phyloP scores from a whole-genome alignment of 2,797 vertebrate species.

The Cryptoblepharus egeriae region DNA sequence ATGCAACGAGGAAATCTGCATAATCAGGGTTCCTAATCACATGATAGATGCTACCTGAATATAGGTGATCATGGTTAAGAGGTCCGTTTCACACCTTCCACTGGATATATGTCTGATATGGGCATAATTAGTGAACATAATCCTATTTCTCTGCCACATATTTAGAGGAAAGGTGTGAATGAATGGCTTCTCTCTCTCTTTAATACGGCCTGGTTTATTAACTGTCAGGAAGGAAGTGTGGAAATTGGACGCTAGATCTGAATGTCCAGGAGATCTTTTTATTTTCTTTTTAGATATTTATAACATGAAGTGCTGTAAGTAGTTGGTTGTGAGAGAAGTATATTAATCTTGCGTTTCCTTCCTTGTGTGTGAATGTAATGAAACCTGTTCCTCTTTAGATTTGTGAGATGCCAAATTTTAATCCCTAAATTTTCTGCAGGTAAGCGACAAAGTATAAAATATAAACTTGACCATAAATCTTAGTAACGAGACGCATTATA shows the following conservation, averaged over 20 bases:
- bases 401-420: neutral
- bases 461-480: neutral
- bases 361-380: neutral
- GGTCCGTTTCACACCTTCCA: too few relatives aligned
- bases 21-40: too few relatives aligned
- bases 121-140: too few relatives aligned
- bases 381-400: neutral
- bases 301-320: neutral
- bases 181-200: too few relatives aligned
- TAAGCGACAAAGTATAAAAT: neutral
- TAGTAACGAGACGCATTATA: neutral
- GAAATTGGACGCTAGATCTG: neutral
- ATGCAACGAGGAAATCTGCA: too few relatives aligned
- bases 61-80: too few relatives aligned
- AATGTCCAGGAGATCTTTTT: constrained; percentile 4
- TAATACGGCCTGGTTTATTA: neutral
- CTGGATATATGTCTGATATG: too few relatives aligned
- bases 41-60: too few relatives aligned
- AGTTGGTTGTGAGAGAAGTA: neutral
- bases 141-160: too few relatives aligned
- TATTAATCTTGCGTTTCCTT: constrained; percentile 16
- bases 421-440: neutral
- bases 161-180: too few relatives aligned
- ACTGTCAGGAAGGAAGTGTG: neutral
- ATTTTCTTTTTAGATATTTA: neutral